phyloP scores from a whole-genome alignment of 2,797 vertebrate species.

The Hafferia zeledoni region DNA sequence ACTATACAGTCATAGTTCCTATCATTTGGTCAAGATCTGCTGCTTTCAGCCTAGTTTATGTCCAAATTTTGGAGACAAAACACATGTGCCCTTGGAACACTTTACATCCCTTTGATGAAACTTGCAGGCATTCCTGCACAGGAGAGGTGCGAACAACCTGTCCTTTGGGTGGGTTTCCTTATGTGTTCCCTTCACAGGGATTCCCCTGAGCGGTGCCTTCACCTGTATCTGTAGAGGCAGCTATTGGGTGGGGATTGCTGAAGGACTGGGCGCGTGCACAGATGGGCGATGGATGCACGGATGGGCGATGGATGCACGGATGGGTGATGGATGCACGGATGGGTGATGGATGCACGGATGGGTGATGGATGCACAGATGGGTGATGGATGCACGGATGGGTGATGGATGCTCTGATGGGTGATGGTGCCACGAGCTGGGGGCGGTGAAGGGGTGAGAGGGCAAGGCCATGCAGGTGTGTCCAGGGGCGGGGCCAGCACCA shows the following conservation, averaged over 20 bases:
- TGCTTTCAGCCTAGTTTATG: not conserved
- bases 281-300: not conserved
- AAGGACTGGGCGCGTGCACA: not conserved
- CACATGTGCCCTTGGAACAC: fast-evolving
- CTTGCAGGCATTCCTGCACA: not conserved
- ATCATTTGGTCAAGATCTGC: not conserved
- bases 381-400: too few species aligned
- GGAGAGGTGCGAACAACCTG: fast-evolving
- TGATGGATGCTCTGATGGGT: too few species aligned
- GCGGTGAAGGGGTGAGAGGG: too few species aligned
- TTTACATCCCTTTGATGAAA: not conserved
- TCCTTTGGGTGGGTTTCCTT: fast-evolving
- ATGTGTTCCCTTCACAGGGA: fast-evolving
- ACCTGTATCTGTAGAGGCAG: not conserved
- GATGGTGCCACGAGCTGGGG: too few species aligned
- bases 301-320: too few species aligned
- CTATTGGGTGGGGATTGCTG: not conserved
- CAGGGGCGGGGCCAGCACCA: not conserved
- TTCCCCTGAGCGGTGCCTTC: not conserved
- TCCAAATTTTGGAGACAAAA: not conserved
- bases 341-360: too few species aligned
- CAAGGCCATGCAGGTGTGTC: too few species aligned
- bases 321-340: too few species aligned
- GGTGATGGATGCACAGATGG: too few species aligned
- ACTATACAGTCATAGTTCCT: fast-evolving